Conservation (phyloP, 2,888 invertebrate species). For the Drosophila tripunctata region DNA sequence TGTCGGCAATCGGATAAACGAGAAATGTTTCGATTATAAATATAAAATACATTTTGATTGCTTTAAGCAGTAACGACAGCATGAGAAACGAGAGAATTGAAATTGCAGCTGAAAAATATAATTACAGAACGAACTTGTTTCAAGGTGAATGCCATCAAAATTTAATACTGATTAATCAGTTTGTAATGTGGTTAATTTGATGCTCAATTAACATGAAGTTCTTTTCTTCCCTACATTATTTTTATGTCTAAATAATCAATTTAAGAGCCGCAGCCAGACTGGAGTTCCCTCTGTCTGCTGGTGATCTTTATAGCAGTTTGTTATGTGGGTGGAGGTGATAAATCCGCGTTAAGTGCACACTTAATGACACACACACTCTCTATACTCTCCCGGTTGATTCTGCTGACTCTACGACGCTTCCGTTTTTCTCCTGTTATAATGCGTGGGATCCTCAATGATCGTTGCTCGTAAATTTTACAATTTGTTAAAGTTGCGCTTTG, state of each 20-base stretch:
- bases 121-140: no score
- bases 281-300: conserved; percentile 1
- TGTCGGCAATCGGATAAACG: conserved; percentile 32
- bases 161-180: not conserved
- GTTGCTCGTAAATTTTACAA: conserved; percentile 73
- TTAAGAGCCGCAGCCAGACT: not conserved
- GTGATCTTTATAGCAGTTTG: conserved; percentile 43
- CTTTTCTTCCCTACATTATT: not conserved
- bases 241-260: conserved; percentile 30
- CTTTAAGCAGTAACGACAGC: not conserved
- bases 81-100: not conserved
- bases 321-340: conserved; percentile 77
- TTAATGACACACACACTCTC: conserved; percentile 50
- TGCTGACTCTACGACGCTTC: conserved; percentile 47
- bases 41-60: conserved; percentile 9
- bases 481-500: conserved; percentile 65
- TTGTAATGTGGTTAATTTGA: not conserved
- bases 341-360: conserved; percentile 80
- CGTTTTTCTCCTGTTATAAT: conserved; percentile 63
- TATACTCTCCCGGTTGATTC: not conserved
- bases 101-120: not conserved
- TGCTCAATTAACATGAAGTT: conserved; percentile 1
- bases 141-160: no score
- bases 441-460: conserved; percentile 65
- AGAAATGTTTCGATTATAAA: conserved; percentile 5